phyloP scores from a whole-genome alignment of 1,140 invertebrate genomes.

The Cardiocondyla obscurior region DNA sequence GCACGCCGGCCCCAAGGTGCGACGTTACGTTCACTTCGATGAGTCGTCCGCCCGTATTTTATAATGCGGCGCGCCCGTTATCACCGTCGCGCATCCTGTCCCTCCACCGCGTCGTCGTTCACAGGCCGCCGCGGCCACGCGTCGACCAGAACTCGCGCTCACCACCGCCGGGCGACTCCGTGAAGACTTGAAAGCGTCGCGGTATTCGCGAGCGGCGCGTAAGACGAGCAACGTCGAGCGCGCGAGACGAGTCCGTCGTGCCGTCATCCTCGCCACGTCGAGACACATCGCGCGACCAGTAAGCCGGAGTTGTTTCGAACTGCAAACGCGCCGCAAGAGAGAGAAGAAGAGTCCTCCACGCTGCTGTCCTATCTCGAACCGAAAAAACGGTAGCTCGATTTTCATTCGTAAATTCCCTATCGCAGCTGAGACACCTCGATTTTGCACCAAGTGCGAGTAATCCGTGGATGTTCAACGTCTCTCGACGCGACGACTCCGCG shows the following conservation, averaged over 20 bases:
- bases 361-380: background rate
- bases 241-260: no score
- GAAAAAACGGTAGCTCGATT: background rate
- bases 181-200: slow-evolving; percentile 26
- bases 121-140: background rate
- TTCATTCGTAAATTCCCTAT: no score
- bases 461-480: background rate
- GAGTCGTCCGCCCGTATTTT: slow-evolving; percentile 24
- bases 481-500: background rate
- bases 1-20: slow-evolving; percentile 53
- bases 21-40: slow-evolving; percentile 35
- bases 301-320: background rate
- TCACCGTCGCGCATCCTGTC: slow-evolving; percentile 3
- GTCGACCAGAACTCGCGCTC: background rate
- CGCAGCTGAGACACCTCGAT: background rate
- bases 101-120: background rate
- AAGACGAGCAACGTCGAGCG: slow-evolving; percentile 18
- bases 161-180: slow-evolving; percentile 16
- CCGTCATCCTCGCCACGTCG: no score
- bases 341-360: background rate
- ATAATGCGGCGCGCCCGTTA: slow-evolving; percentile 50
- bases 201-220: slow-evolving; percentile 42
- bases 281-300: no score
- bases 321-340: no score
- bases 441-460: background rate